Evolutionary conservation across 2,113 vertebrate species (phyloP).

Genomic region (Hemibates koningsi): DNA sequence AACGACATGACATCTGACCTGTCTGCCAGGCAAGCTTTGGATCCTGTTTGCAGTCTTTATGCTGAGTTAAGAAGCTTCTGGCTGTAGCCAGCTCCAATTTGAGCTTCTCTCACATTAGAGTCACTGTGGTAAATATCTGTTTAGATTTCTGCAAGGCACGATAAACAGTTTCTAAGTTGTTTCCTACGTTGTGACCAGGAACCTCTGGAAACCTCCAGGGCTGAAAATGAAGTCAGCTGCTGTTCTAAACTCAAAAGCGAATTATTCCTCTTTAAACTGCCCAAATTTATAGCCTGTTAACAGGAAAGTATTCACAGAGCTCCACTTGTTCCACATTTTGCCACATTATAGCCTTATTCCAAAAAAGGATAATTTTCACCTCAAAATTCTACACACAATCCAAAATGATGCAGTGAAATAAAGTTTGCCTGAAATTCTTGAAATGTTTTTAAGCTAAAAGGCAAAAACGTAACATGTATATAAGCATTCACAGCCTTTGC

Average conservation of each 20-base stretch:
- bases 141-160: background rate
- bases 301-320: background rate
- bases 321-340: background rate
- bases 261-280: background rate
- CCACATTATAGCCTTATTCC: background rate
- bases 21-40: background rate
- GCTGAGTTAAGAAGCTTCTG: background rate
- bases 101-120: background rate
- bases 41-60: background rate
- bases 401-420: background rate
- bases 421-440: background rate
- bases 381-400: background rate
- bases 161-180: background rate
- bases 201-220: background rate
- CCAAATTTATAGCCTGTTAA: background rate
- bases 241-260: background rate
- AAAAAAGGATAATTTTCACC: background rate
- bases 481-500: background rate
- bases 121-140: background rate
- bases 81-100: background rate
- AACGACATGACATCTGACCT: background rate
- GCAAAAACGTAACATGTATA: accelerated
- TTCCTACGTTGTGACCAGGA: background rate
- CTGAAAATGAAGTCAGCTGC: background rate
- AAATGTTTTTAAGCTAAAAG: background rate